Base-by-base conservation (phyloP, 1,140 invertebrate genomes). In the Nasonia giraulti region DNA sequence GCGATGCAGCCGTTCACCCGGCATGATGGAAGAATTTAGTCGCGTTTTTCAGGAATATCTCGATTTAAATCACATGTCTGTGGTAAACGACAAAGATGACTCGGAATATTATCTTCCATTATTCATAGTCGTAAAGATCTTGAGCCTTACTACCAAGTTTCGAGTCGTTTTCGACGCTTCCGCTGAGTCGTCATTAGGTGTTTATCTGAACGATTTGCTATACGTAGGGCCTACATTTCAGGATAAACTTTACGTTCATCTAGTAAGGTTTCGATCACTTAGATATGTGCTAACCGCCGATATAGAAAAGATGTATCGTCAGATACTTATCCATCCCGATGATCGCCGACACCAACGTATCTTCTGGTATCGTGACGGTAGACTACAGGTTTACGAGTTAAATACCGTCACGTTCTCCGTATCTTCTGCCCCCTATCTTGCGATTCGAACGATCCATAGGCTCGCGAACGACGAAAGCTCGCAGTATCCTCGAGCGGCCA, bases 121-220 rank as follows among this genome's bases (percentile, higher is more conserved):
- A 3, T 44, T 33, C 0, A 5, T 33, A 33, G 33, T 33, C 33
- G 33, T 33, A 33, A 33, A 33, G 5, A 33, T 3, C 33, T 2
- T 3, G 2, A 2, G 33, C 5, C 33, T 33, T 33, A 33, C 33
- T 33, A 33, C 33, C 33, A 33, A 33, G 33, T 33, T 33, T 5
- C 33, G 33, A 33, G 62, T 50, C 75, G n/a, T 55, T 20, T 76
- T 76, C 23, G 27, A 77, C 55, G 75, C 75, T 1, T 77, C 44
- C 8, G 20, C 75, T 6, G 23, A 77, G 23, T 14, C 75, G 0
- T 20, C 75, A 27, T 27, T 2, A 77, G 37, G 40, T 14, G 37
- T 77, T 2, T 77, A 44, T 14, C 37, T 77, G 10, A 77, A 77
- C 17, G 44, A 77, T n/a, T 11, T 17, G 11, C 2, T 68, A 6